Evolutionary conservation across 2,888 invertebrate genomes (phyloP), one percentile per base, ranked within the genome.

Genomic region (Sympetrum striolatum): DNA sequence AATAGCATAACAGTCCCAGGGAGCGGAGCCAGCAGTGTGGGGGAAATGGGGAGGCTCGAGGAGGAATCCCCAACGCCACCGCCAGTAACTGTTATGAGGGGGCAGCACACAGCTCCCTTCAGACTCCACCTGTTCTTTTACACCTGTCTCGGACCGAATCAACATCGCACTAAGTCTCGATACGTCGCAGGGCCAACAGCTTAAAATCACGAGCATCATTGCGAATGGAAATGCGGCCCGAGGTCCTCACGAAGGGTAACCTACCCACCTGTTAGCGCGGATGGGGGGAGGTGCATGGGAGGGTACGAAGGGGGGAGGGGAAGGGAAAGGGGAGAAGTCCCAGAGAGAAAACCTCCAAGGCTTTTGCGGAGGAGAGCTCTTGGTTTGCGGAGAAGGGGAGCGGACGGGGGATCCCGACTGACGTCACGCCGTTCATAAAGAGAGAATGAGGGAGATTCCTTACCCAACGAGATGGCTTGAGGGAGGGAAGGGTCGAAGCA

Each of bases 341-440:
- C 73, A 31, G 73, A 73, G 73, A 73, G 82, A 53, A 31, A 86
- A 60, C 60, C 60, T 60, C 82, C 86, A 86, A 86, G 86, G 86
- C 86, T 86, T 58, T 86, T 64, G 86, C 86, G 86, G 86, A 86
- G 82, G 82, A 82, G 48, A 82, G 82, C 82, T 82, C 82, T 31
- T 82, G 53, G 48, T 82, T 48, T 22, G 35, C 25, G 82, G 82
- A 82, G 81, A 31, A 53, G 31, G 48, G 48, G 48, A 58, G 82
- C n/a, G 35, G 82, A 86, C 58, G 86, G 86, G 86, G 64, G 86
- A 86, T 64, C 86, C 86, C 86, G 86, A 86, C 60, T 86, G 86
- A 86, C 86, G 86, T 86, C 86, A 86, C 86, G 86, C 86, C 86
- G 86, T 86, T 86, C 86, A 86, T 86, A 86, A 86, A 86, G 86